Percentiles rank a stretch among this genome's conserved stretches.
These are phyloP conservation scores for Orbicella faveolata DNA, from an alignment of 64 coral and sea anemone genomes.

Conservation along the genomic window DNA sequence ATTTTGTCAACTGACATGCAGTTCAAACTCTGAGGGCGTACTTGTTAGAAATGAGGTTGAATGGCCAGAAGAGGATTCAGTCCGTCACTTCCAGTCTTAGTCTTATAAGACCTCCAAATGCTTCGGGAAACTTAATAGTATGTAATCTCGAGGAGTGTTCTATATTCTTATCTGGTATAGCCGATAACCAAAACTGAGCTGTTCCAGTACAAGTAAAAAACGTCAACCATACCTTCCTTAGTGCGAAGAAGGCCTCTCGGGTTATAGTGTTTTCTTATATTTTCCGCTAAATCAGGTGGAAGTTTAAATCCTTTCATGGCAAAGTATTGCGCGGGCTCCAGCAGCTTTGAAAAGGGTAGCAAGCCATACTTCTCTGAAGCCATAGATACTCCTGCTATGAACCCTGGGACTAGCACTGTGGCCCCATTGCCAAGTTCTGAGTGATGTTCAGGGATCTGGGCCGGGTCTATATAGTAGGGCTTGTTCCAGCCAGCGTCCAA, in stretches of 20 bases:
- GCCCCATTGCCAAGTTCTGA: conserved; percentile 66
- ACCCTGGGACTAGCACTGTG: conserved; percentile 84
- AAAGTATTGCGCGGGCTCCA: conserved; percentile 89
- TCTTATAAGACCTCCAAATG: too few relatives aligned
- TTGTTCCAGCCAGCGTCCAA: conserved; percentile 86
- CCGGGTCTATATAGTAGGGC: conserved; percentile 54
- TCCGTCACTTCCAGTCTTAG: too few relatives aligned
- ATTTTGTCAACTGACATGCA: too few relatives aligned
- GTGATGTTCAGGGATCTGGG: conserved; percentile 49
- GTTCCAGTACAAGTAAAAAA: too few relatives aligned
- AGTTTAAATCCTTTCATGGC: conserved; percentile 78
- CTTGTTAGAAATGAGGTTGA: too few relatives aligned
- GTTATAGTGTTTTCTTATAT: conserved; percentile 80
- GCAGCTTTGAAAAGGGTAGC: conserved; percentile 66
- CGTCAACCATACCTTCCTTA: conserved; percentile 52
- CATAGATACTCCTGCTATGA: conserved; percentile 67
- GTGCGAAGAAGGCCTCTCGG: conserved; percentile 67
- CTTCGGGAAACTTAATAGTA: too few relatives aligned
- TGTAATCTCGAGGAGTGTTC: too few relatives aligned
- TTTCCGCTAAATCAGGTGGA: conserved; percentile 63
- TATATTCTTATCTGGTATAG: too few relatives aligned
- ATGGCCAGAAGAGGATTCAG: too few relatives aligned
- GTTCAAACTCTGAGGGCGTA: too few relatives aligned
- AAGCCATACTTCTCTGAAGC: conserved; percentile 66
- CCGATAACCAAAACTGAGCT: too few relatives aligned